These are phyloP conservation scores for Rostratula benghalensis DNA, from an alignment of 2,113 vertebrate species.

Conservation along the genomic window DNA sequence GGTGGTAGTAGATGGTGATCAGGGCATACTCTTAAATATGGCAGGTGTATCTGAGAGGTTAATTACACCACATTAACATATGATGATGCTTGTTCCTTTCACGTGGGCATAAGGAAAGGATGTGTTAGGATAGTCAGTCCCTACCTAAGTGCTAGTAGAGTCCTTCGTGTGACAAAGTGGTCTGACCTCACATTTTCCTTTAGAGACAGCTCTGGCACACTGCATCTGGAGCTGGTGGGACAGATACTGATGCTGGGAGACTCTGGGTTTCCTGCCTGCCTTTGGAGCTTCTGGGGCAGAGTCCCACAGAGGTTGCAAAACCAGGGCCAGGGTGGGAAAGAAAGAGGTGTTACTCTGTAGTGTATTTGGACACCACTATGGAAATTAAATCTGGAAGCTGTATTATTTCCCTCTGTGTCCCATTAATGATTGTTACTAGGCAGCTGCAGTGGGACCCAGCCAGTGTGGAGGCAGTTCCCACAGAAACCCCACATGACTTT, in stretches of 20 bases:
- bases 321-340: not conserved
- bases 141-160: not conserved
- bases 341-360: not conserved
- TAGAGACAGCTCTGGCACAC: not conserved
- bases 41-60: not conserved
- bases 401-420: not conserved
- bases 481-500: not conserved
- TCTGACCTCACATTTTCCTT: not conserved
- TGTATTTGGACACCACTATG: not conserved
- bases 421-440: not conserved
- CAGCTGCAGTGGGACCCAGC: not conserved
- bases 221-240: not conserved
- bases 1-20: not conserved
- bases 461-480: not conserved
- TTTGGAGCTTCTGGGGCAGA: not conserved
- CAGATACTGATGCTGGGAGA: not conserved
- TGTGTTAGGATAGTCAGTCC: not conserved
- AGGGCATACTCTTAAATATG: not conserved
- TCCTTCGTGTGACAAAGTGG: not conserved
- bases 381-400: conserved; percentile 22
- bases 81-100: not conserved
- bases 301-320: not conserved
- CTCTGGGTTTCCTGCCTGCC: not conserved
- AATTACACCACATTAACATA: not conserved
- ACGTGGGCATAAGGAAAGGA: not conserved